phyloP scores from a whole-genome alignment of 2,888 invertebrate genomes.

The Drosophila nr. perissopoda region DNA sequence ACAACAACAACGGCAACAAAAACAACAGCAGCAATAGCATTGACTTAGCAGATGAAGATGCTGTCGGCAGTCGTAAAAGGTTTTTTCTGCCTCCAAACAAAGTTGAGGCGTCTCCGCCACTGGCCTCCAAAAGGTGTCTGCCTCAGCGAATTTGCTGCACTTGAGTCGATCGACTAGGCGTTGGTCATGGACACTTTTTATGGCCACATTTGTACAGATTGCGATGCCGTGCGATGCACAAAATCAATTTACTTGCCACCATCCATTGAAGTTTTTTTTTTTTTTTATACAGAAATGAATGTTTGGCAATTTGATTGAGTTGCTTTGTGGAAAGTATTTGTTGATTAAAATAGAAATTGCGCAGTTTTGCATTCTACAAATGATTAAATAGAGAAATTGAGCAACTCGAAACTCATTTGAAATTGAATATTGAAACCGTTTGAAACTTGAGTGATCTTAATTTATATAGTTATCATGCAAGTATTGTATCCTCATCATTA shows the following conservation, averaged over 20 bases:
- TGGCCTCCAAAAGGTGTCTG: slow-evolving; percentile 36
- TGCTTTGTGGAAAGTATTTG: slow-evolving; percentile 39
- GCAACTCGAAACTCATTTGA: neutral
- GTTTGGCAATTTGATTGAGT: slow-evolving; percentile 50
- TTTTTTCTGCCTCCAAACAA: slow-evolving; percentile 24
- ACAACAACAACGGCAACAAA: slow-evolving; percentile 30
- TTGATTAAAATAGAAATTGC: slow-evolving; percentile 37
- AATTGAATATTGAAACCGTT: neutral
- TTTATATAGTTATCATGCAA: neutral
- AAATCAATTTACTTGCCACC: slow-evolving; percentile 68
- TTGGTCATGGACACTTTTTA: slow-evolving; percentile 71
- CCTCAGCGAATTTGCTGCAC: slow-evolving; percentile 35
- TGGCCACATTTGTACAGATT: slow-evolving; percentile 66
- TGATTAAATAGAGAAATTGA: slow-evolving; percentile 14
- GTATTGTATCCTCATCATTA: neutral
- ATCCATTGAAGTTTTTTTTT: slow-evolving; percentile 29
- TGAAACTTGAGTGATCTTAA: neutral
- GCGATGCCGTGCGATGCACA: slow-evolving; percentile 53
- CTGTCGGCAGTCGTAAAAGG: slow-evolving; percentile 62
- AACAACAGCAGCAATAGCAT: slow-evolving; percentile 15
- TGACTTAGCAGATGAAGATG: slow-evolving; percentile 55
- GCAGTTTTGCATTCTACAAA: no score
- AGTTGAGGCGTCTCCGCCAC: slow-evolving; percentile 11
- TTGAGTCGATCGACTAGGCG: slow-evolving; percentile 45
- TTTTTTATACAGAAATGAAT: slow-evolving; percentile 28